phyloP scores from a whole-genome alignment of 2,888 invertebrate genomes.

The Pterostichus madidus region DNA sequence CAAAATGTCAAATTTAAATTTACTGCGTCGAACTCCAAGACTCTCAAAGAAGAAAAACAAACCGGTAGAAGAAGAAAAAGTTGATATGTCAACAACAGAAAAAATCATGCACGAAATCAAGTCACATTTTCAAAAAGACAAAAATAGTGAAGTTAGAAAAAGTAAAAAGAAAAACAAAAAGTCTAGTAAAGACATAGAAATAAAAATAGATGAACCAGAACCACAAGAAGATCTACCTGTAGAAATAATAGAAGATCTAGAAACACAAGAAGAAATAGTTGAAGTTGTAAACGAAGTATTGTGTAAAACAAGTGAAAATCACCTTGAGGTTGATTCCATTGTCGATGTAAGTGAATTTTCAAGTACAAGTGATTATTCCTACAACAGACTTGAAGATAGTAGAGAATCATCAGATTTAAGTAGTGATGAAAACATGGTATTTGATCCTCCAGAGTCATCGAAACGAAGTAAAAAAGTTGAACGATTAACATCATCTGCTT shows the following conservation, averaged over 20 bases:
- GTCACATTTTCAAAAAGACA: conserved; percentile 62
- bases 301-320: conserved; percentile 14
- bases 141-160: conserved; percentile 52
- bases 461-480: neutral
- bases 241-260: neutral
- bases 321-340: conserved; percentile 13
- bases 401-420: conserved; percentile 41
- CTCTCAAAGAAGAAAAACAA: conserved; percentile 57
- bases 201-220: conserved; percentile 14
- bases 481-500: neutral
- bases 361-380: conserved; percentile 58
- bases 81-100: conserved; percentile 35
- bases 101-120: conserved; percentile 62
- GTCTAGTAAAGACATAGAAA: neutral
- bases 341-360: conserved; percentile 47
- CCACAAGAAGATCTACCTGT: neutral
- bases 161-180: conserved; percentile 61
- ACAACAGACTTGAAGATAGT: conserved; percentile 53
- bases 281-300: conserved; percentile 35
- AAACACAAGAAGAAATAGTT: conserved; percentile 30
- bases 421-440: conserved; percentile 42
- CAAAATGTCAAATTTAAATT: conserved; percentile 42
- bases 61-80: conserved; percentile 46
- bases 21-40: conserved; percentile 57
- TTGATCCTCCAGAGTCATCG: neutral